Evolutionary conservation across 2,797 vertebrate genomes (phyloP).

Genomic region (Characodon lateralis): DNA sequence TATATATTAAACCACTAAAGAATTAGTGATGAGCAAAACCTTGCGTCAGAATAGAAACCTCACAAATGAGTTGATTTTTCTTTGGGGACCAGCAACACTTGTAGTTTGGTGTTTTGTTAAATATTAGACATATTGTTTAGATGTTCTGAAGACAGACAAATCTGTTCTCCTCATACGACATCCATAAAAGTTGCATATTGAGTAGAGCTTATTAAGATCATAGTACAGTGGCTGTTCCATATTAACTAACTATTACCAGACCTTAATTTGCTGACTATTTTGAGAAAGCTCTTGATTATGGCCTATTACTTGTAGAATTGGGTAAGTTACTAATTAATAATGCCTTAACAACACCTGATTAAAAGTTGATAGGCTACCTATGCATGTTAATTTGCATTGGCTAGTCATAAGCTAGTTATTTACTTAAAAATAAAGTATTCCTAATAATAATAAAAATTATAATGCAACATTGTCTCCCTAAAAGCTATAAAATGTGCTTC

Average conservation of each 20-base stretch:
- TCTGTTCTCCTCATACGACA: neutral
- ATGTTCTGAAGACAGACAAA: neutral
- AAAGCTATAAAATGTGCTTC: neutral
- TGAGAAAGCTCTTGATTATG: neutral
- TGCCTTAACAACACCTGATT: neutral
- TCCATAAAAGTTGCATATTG: neutral
- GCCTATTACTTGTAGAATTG: neutral
- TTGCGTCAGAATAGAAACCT: neutral
- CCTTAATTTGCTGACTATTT: neutral
- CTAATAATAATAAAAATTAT: neutral
- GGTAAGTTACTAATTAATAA: too few species aligned
- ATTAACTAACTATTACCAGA: neutral
- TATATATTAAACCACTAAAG: neutral
- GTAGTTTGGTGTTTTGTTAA: slow-evolving; percentile 1
- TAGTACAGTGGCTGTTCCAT: too few species aligned
- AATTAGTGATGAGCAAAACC: neutral
- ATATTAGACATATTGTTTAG: neutral
- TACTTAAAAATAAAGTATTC: neutral
- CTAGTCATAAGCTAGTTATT: neutral
- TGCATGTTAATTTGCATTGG: neutral
- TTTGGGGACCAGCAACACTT: neutral
- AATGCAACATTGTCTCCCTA: neutral
- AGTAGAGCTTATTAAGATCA: neutral
- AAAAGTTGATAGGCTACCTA: neutral
- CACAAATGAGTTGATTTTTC: neutral